These are phyloP conservation scores for Apodemia duryi DNA, from an alignment of 2,888 invertebrate species.

Conservation along the genomic window DNA sequence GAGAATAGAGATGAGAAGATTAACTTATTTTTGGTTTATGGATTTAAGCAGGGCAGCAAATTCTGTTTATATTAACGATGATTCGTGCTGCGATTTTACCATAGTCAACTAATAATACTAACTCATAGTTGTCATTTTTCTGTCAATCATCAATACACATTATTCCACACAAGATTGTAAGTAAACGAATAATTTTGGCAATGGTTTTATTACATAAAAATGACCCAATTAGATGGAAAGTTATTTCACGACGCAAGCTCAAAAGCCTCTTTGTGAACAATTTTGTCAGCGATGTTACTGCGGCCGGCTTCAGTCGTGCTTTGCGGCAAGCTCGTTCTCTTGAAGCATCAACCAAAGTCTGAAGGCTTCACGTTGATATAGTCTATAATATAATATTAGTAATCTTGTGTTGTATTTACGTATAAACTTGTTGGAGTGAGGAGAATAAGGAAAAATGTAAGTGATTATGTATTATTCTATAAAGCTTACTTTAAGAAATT, in stretches of 20 bases:
- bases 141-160: background rate
- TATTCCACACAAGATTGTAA: conserved; percentile 21
- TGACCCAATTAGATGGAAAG: background rate
- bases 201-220: background rate
- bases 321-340: conserved; percentile 57
- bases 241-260: conserved; percentile 35
- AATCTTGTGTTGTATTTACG: background rate
- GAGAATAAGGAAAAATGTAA: conserved; percentile 29
- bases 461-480: conserved; percentile 20
- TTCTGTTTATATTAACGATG: too few relatives aligned
- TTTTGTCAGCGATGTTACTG: conserved; percentile 63
- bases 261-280: conserved; percentile 35
- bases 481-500: background rate
- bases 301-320: conserved; percentile 60
- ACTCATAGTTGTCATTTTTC: too few relatives aligned
- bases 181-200: conserved; percentile 13
- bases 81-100: too few relatives aligned
- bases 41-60: too few relatives aligned
- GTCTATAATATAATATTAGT: background rate
- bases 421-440: conserved; percentile 2
- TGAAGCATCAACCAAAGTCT: conserved; percentile 45
- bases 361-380: conserved; percentile 31
- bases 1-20: too few relatives aligned
- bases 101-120: too few relatives aligned
- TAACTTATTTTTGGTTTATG: too few relatives aligned